Evolutionary conservation across 1,140 invertebrate genomes (phyloP), one percentile per base, ranked within the genome.

Genomic region (Trichomalopsis sarcophagae): DNA sequence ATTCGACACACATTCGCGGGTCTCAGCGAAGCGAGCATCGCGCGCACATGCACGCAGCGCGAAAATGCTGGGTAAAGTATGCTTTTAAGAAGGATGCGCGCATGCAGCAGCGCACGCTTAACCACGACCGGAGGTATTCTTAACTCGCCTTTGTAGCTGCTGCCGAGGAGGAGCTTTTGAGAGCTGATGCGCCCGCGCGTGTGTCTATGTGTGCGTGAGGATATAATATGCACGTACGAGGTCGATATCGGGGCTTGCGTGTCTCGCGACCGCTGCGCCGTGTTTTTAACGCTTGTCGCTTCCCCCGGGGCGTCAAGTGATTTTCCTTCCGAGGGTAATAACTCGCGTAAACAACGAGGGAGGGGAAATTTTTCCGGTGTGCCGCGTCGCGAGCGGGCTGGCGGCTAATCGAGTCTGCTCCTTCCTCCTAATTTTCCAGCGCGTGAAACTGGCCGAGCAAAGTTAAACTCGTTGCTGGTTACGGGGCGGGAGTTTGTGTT

Each of bases 71-170:
- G 0, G 33, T 21, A 44, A 68, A 69, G 55, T 80, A 44, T 44
- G 21, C 90, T 90, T 90, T 90, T 89, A 91, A 88, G 89, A 90
- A 88, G 84, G 84, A 86, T 81, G 84, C 86, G 87, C 82, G 86
- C 87, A 82, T 85, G 78, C 68, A 82, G 78, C 68, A 83, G 80
- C 86, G 17, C 55, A 5, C 21, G 55, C 17, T 62, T 55, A 17
- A 55, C 3, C 55, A 5, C 55, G 4, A n/a, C 55, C 4, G 55
- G 17, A 62, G 89, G 88, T 90, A 90, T 91, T 91, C 91, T 92
- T 91, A 91, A 91, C 89, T 90, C 83, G 89, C 89, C 89, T 91
- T 91, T 89, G 89, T 87, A n/a, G 33, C 66, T 40, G 17, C n/a
- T 77, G n/a, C 68, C 10, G 68, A 27, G 2, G 55, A 62, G 40